These are phyloP conservation scores for Microcebus griseorufus DNA, from an alignment of 2,113 vertebrate species.

Conservation along the genomic window DNA sequence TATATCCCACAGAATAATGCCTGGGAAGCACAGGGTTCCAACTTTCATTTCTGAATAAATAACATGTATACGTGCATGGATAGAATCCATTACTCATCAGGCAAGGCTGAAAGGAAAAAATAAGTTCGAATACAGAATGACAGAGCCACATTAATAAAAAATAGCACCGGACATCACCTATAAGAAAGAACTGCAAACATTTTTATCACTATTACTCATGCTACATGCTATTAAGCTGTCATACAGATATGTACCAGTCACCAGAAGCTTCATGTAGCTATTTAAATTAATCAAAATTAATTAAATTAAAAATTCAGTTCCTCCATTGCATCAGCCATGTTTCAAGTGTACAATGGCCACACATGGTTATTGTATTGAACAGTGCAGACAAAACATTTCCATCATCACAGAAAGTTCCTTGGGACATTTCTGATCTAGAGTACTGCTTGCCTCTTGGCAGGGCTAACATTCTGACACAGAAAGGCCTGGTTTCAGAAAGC, in stretches of 20 bases:
- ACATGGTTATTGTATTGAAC: accelerated
- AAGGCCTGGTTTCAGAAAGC: background rate
- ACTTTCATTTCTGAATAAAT: background rate
- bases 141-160: accelerated
- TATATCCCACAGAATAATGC: conserved; percentile 33
- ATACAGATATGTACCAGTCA: accelerated
- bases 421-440: background rate
- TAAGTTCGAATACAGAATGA: accelerated
- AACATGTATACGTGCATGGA: too few species aligned
- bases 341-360: background rate
- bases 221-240: accelerated
- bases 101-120: background rate
- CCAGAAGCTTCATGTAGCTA: background rate
- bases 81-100: background rate
- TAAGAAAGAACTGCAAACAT: accelerated
- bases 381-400: too few species aligned
- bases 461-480: background rate
- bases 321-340: background rate
- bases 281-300: background rate
- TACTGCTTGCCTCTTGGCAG: background rate
- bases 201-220: accelerated
- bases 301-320: background rate
- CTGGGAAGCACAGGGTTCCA: background rate
- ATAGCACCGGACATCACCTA: accelerated
- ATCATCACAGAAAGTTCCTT: background rate